phyloP scores from a whole-genome alignment of 2,797 vertebrate species.

The Huso huso region DNA sequence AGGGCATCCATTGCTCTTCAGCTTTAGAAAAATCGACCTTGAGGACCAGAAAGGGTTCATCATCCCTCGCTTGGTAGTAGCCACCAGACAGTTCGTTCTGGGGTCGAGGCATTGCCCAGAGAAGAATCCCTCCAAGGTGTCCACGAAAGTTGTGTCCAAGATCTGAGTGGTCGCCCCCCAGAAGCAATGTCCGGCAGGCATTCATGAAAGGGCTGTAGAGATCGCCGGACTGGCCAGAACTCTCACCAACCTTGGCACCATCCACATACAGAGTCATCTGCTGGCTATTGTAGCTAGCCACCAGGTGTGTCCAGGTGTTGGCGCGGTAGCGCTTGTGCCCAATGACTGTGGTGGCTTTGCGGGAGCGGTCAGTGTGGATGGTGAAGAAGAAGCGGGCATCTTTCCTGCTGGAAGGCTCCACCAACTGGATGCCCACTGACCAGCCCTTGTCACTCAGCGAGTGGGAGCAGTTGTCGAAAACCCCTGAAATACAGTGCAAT shows the following conservation, averaged over 20 bases:
- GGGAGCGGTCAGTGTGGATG: constrained; percentile 78
- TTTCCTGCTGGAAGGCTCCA: constrained; percentile 56
- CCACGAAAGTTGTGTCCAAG: constrained; percentile 69
- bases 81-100: constrained; percentile 59
- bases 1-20: constrained; percentile 62
- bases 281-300: constrained; percentile 73
- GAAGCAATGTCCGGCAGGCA: constrained; percentile 77
- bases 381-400: constrained; percentile 88
- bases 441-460: constrained; percentile 81
- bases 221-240: constrained; percentile 64
- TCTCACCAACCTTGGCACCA: constrained; percentile 73
- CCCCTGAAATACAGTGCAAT: constrained; percentile 52
- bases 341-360: constrained; percentile 61
- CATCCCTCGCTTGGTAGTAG: constrained; percentile 27
- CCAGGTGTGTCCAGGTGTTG: constrained; percentile 75
- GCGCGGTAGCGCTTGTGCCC: constrained; percentile 66
- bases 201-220: constrained; percentile 83
- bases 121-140: constrained; percentile 61
- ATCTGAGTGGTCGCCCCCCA: constrained; percentile 77
- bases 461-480: constrained; percentile 93
- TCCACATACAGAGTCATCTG: constrained; percentile 80
- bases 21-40: constrained; percentile 58
- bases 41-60: constrained; percentile 43
- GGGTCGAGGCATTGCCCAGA: constrained; percentile 64
- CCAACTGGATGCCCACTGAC: constrained; percentile 78